Conservation (phyloP, 1,140 invertebrate genomes). For the Bradynema listronoti region DNA sequence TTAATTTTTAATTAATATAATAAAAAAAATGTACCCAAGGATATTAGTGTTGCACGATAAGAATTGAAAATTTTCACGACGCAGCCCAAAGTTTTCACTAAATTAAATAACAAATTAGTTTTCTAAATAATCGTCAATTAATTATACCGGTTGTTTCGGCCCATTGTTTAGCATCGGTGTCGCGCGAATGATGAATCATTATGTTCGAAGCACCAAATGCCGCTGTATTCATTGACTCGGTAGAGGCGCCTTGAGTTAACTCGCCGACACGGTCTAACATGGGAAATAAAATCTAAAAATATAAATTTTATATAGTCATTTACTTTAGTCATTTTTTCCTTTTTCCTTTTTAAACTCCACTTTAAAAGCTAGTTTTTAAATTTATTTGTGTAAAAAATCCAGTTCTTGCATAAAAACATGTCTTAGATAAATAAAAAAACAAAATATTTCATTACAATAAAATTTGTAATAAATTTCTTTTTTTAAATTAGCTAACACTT, state of each 20-base stretch:
- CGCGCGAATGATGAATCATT: slow-evolving; percentile 92
- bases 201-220: slow-evolving; percentile 79
- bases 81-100: slow-evolving; percentile 62
- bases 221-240: slow-evolving; percentile 69
- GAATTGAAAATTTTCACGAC: slow-evolving; percentile 57
- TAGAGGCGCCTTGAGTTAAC: slow-evolving; percentile 81
- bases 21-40: slow-evolving; percentile 38
- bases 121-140: neutral
- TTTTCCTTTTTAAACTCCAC: too few relatives aligned
- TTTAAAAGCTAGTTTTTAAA: too few relatives aligned
- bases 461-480: neutral
- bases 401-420: too few relatives aligned
- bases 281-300: slow-evolving; percentile 80
- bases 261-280: slow-evolving; percentile 82
- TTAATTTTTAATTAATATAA: too few relatives aligned
- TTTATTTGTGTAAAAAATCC: too few relatives aligned
- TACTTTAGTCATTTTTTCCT: too few relatives aligned
- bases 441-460: too few relatives aligned
- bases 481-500: too few relatives aligned
- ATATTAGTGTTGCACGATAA: slow-evolving; percentile 42
- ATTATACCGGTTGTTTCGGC: slow-evolving; percentile 74
- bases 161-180: slow-evolving; percentile 99
- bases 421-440: too few relatives aligned
- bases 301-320: too few relatives aligned
- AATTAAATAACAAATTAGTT: neutral